A percentile compares a stretch with the other conserved stretches of the same genome.
Evolutionary conservation across 2,113 vertebrate genomes (phyloP).

Genomic region (Cyanoderma ruficeps): DNA sequence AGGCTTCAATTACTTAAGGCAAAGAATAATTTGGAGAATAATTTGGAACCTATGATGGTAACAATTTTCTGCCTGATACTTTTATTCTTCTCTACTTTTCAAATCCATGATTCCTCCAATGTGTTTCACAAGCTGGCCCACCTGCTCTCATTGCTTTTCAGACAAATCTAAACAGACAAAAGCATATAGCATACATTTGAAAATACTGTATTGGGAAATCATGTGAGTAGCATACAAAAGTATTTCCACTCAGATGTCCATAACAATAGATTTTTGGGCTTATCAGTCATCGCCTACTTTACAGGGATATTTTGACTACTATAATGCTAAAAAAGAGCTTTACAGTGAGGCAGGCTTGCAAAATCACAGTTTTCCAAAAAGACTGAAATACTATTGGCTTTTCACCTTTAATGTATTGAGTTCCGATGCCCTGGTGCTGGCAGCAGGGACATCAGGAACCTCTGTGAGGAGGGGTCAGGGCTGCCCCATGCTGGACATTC

Average conservation of each 20-base stretch:
- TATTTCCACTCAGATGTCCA: neutral
- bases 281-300: neutral
- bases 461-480: neutral
- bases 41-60: neutral
- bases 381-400: neutral
- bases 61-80: neutral
- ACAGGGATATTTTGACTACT: neutral
- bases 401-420: neutral
- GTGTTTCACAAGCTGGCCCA: neutral
- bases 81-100: neutral
- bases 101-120: neutral
- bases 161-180: neutral
- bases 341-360: neutral
- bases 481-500: neutral
- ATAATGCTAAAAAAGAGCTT: neutral
- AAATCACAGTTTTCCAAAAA: neutral
- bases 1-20: neutral
- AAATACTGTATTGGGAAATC: neutral
- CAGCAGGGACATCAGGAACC: accelerated
- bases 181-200: neutral
- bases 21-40: neutral
- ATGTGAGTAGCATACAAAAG: neutral
- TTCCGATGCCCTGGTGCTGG: accelerated
- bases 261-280: neutral
- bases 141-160: neutral